Evolutionary conservation across 1,140 invertebrate genomes (phyloP), one percentile per base, ranked within the genome.

Genomic region (Radopholus similis): DNA sequence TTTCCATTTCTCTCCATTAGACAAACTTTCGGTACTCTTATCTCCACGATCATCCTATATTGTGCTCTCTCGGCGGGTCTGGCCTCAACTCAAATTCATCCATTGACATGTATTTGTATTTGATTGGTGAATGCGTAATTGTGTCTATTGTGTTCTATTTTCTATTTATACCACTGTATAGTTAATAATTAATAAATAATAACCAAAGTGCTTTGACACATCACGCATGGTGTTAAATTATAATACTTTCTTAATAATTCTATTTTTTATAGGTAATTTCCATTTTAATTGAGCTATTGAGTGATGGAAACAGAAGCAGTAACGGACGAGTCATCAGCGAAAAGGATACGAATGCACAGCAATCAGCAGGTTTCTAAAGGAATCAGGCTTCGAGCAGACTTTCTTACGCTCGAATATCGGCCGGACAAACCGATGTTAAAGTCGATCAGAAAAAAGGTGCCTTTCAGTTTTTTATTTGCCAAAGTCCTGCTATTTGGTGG

Each of bases 351-450:
- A 11, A 2, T 51, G 47, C 21, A 62, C 23, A 60, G 23, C 21
- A 18, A 56, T 13, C 13, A 26, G 21, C 49, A 32, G 23, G 42
- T 60, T 26, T 30, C 34, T 4, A 40, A 26, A 13, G 37, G 30
- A 18, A 55, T 56, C 28, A 8, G 35, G 8, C 21, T 53, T 32
- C 34, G 53, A 21, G 38, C 18, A 37, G 63, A 65, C 8, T 53
- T 51, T 62, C 42, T 65, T 5, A 58, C 53, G 1, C 26, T 65
- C 34, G 63, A 65, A 15, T 53, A 55, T 35, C 18, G 40, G 2
- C 51, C 15, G 5, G 40, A 65, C 28, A 65, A 65, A 18, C 63
- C 32, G 13, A 21, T 55, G 35, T 37, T 65, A 18, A 56, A 37
- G 38, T 53, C 53, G 28, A 65, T 62, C 21, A 15, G 53, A 2